Conservation (phyloP, 2,888 invertebrate genomes). For the Thera obeliscata region DNA sequence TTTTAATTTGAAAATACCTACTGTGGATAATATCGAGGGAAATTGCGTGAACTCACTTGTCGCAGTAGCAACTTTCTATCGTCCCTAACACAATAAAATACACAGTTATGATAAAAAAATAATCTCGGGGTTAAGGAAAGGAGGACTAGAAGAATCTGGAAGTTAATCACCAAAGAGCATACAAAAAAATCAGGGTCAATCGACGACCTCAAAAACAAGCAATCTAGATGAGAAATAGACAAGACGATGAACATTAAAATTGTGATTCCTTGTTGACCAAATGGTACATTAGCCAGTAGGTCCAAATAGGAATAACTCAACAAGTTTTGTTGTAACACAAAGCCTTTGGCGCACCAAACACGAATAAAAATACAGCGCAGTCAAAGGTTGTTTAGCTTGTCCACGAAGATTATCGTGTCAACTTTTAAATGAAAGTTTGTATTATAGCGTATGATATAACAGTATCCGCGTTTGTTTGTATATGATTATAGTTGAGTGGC, state of each 20-base stretch:
- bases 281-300: too few relatives aligned
- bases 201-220: not conserved
- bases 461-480: constrained; percentile 64
- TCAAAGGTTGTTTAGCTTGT: constrained; percentile 5
- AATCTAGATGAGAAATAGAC: not conserved
- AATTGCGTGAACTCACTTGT: constrained; percentile 10
- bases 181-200: too few relatives aligned
- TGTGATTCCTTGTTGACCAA: too few relatives aligned
- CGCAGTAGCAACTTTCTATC: constrained; percentile 19
- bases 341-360: not conserved
- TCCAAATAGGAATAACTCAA: too few relatives aligned
- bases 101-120: not conserved
- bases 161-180: too few relatives aligned
- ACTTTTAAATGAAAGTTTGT: constrained; percentile 57
- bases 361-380: constrained; percentile 2
- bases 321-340: too few relatives aligned
- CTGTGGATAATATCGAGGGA: constrained; percentile 9
- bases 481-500: constrained; percentile 49
- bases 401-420: constrained; percentile 50
- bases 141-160: too few relatives aligned
- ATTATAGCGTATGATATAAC: constrained; percentile 65
- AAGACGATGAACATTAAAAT: too few relatives aligned
- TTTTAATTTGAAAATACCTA: constrained; percentile 8
- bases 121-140: too few relatives aligned
- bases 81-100: constrained; percentile 4